Base-by-base conservation (phyloP, 2,888 invertebrate species). In the Plemyria rubiginata region DNA sequence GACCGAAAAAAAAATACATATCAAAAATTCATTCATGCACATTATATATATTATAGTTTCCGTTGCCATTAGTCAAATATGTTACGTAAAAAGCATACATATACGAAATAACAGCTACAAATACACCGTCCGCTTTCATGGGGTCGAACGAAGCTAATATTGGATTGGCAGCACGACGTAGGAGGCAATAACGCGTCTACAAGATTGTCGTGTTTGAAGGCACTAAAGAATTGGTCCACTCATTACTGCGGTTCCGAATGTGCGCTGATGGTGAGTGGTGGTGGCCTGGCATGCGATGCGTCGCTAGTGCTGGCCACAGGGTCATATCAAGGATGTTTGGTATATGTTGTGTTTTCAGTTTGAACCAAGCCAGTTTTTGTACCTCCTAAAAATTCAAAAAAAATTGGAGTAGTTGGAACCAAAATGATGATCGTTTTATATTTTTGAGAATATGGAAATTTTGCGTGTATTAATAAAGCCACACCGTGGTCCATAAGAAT, bases 201-300 rank as follows among this genome's bases (percentile, higher is more conserved):
- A 62, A 67, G 66, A 68, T 70, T 64, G 55, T 58, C 54, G 62
- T 89, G 89, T 76, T 77, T 72, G 70, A 72, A 65, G 78, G 84
- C 80, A 87, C 80, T 89, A 88, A 88, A 85, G 84, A 81, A 86
- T 80, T 78, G 79, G 80, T 74, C 73, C 77, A 79, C 84, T 88
- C 83, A 84, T 88, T 86, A 86, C 74, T 74, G 79, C 71, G 78
- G 76, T 80, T 80, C 80, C 80, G 79, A 86, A 84, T 80, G 81
- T 80, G 76, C 72, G 65, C 60, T 55, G 55, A 55, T 67, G 62
- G 77, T 81, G 81, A 84, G 76, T 84, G 76, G 81, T 81, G 77
- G 78, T 66, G 64, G 67, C 59, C 68, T 75, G 79, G 80, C 87
- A 86, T 84, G 87, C 76, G 73, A 87, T 84, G 86, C 76, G 73